phyloP scores from a whole-genome alignment of 2,797 vertebrate species.

The Typhlichthys subterraneus region DNA sequence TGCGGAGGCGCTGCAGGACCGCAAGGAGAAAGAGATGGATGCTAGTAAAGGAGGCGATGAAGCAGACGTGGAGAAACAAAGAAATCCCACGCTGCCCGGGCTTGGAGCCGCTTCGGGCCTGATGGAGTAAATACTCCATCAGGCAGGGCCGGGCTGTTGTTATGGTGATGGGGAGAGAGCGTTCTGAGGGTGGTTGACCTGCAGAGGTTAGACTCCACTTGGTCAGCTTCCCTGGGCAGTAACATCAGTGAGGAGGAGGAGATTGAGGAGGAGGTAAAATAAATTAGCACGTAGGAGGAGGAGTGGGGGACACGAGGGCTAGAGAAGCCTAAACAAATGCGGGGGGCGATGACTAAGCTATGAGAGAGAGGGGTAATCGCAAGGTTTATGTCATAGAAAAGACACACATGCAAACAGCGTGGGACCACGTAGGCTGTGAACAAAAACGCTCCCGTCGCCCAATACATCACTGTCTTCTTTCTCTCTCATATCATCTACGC shows the following conservation, averaged over 20 bases:
- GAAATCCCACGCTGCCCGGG: slow-evolving; percentile 22
- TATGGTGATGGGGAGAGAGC: slow-evolving; percentile 22
- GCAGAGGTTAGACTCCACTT: slow-evolving; percentile 52
- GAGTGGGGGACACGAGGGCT: neutral
- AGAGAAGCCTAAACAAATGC: slow-evolving; percentile 2
- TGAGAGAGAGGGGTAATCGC: slow-evolving; percentile 50
- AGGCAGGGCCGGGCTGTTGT: slow-evolving; percentile 27
- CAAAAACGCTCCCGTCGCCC: slow-evolving; percentile 39
- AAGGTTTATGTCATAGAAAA: slow-evolving; percentile 41
- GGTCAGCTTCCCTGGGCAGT: slow-evolving; percentile 46
- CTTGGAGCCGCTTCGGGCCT: slow-evolving; percentile 34
- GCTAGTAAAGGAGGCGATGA: slow-evolving; percentile 5
- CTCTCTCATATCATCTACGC: slow-evolving; percentile 9
- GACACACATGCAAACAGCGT: slow-evolving; percentile 29
- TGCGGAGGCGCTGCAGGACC: neutral
- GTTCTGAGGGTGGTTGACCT: slow-evolving; percentile 35
- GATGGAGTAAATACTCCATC: slow-evolving; percentile 37
- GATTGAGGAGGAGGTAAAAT: neutral
- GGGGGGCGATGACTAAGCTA: slow-evolving; percentile 41
- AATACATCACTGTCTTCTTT: slow-evolving; percentile 42
- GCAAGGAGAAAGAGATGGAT: neutral
- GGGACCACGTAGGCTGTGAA: slow-evolving; percentile 23
- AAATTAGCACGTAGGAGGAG: slow-evolving; percentile 22
- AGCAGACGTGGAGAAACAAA: slow-evolving; percentile 15
- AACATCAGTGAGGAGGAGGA: slow-evolving; percentile 31